These are phyloP conservation scores for Pampusana beccarii DNA, from an alignment of 2,113 vertebrate species.

Conservation along the genomic window DNA sequence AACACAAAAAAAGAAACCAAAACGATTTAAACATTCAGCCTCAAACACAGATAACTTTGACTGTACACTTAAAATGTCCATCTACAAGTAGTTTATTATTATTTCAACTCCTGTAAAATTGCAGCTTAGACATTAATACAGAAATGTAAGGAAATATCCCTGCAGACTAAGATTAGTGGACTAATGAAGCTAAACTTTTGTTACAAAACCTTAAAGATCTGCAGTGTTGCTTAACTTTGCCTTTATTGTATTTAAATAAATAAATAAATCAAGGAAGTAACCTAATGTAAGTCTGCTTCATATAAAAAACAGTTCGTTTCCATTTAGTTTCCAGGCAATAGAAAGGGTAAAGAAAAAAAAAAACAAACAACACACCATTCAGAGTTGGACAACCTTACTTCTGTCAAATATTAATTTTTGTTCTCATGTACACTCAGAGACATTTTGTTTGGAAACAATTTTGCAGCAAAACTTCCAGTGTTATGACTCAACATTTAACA, in stretches of 20 bases:
- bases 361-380: too few species aligned
- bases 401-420: slow-evolving; percentile 27
- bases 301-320: slow-evolving; percentile 43
- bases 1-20: neutral
- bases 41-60: neutral
- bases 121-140: neutral
- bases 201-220: slow-evolving; percentile 4
- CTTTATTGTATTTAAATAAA: neutral
- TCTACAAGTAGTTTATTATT: neutral
- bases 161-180: neutral
- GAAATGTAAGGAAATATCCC: neutral
- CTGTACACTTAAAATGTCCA: neutral
- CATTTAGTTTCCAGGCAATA: slow-evolving; percentile 49
- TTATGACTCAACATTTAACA: neutral
- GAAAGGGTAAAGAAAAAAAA: slow-evolving; percentile 48
- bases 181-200: slow-evolving; percentile 21
- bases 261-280: slow-evolving; percentile 14
- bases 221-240: slow-evolving; percentile 8
- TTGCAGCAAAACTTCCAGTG: neutral
- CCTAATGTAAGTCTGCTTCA: slow-evolving; percentile 14
- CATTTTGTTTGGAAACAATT: neutral
- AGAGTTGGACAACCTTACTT: slow-evolving; percentile 42
- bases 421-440: neutral
- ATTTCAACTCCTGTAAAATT: neutral
- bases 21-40: neutral